These are phyloP conservation scores for Rallus crepitans DNA, from an alignment of 2,797 vertebrate genomes.

Conservation along the genomic window DNA sequence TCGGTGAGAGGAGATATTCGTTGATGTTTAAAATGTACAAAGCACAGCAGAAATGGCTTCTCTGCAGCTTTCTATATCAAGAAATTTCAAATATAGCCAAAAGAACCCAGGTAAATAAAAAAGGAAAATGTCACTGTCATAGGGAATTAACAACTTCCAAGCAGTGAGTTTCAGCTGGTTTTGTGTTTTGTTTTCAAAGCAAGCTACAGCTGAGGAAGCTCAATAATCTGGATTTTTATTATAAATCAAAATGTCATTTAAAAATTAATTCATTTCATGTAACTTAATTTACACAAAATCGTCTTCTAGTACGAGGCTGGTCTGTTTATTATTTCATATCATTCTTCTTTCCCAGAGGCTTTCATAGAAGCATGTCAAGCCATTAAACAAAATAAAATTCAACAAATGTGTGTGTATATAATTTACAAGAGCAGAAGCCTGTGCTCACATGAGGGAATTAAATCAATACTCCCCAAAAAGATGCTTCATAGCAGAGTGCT, in stretches of 20 bases:
- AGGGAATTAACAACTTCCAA: conserved; percentile 1
- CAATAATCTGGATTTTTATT: conserved; percentile 14
- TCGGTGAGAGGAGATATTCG: neutral
- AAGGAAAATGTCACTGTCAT: neutral
- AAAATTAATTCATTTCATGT: conserved; percentile 45
- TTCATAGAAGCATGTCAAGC: conserved; percentile 22
- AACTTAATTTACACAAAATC: conserved; percentile 40
- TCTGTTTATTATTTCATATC: conserved; percentile 35
- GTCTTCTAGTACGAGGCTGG: conserved; percentile 7
- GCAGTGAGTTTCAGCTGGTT: neutral
- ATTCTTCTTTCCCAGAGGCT: conserved; percentile 49
- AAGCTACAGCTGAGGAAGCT: neutral
- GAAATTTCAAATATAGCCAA: neutral
- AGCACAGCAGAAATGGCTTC: neutral
- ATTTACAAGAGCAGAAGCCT: conserved; percentile 40
- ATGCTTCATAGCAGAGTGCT: neutral
- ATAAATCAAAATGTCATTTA: conserved; percentile 27
- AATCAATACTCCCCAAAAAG: conserved; percentile 39
- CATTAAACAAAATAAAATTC: conserved; percentile 36
- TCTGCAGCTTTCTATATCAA: neutral
- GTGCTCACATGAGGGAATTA: conserved; percentile 20
- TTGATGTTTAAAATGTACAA: neutral
- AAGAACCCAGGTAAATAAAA: neutral
- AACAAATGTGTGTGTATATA: neutral
- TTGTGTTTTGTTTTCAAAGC: neutral